A percentile compares a stretch with the other conserved stretches of the same genome.
These are phyloP conservation scores for Pygoscelis antarcticus DNA, from an alignment of 2,113 vertebrate genomes.

Conservation along the genomic window DNA sequence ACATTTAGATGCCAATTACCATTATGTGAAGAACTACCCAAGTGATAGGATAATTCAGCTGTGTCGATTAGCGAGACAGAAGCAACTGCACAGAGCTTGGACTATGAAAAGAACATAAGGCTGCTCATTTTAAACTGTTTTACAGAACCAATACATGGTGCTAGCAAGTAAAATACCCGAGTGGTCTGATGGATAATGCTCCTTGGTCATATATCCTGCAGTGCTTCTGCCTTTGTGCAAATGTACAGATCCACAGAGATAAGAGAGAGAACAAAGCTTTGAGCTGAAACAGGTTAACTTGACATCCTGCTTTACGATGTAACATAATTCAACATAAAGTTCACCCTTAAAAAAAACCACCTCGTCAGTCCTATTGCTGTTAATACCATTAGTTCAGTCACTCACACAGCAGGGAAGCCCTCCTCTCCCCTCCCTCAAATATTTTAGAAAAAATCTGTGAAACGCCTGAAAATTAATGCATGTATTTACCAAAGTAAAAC, in stretches of 20 bases:
- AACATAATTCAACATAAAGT: not conserved
- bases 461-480: not conserved
- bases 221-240: not conserved
- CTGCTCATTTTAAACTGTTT: not conserved
- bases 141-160: not conserved
- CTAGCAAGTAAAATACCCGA: not conserved
- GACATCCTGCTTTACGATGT: not conserved
- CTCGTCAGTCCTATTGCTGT: not conserved
- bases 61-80: fast-evolving
- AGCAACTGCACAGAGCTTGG: not conserved
- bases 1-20: fast-evolving
- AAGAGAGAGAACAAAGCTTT: not conserved
- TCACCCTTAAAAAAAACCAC: not conserved
- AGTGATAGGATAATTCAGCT: not conserved
- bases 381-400: not conserved
- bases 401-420: not conserved
- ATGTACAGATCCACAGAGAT: not conserved
- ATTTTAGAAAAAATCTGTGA: not conserved
- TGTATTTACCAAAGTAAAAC: not conserved
- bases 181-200: not conserved
- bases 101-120: fast-evolving
- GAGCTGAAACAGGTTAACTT: not conserved
- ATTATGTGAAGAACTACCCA: not conserved
- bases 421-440: not conserved
- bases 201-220: not conserved